Evolutionary conservation across 2,888 invertebrate species (phyloP).

Genomic region (Eurois occulta): DNA sequence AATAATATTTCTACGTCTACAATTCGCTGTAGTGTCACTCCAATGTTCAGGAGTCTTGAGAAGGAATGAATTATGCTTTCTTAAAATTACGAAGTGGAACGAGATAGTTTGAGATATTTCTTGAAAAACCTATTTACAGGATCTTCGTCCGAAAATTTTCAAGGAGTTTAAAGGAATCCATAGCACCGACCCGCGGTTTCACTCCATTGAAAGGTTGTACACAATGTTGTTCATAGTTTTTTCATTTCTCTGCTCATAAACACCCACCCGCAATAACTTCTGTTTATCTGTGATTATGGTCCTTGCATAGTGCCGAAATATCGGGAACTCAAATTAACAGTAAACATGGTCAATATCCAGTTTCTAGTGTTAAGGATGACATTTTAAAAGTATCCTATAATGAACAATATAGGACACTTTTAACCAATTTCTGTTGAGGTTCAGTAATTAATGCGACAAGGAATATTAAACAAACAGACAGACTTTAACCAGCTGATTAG

Average conservation of each 20-base stretch:
- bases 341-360: too few species aligned
- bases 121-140: constrained; percentile 40
- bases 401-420: not conserved
- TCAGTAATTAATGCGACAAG: not conserved
- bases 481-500: not conserved
- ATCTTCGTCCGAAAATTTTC: constrained; percentile 11
- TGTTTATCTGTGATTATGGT: too few species aligned
- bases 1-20: constrained; percentile 44
- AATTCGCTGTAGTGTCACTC: constrained; percentile 57
- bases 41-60: constrained; percentile 51
- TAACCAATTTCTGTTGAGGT: not conserved
- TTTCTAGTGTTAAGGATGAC: too few species aligned
- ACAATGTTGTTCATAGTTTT: too few species aligned
- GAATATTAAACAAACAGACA: not conserved
- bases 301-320: too few species aligned
- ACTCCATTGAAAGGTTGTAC: too few species aligned
- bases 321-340: too few species aligned
- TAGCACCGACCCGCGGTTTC: too few species aligned
- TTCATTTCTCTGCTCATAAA: too few species aligned
- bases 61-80: constrained; percentile 53
- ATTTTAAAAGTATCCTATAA: not conserved
- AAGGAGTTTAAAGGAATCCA: not conserved
- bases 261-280: too few species aligned
- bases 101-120: constrained; percentile 46
- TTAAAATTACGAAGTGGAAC: constrained; percentile 52